Evolutionary conservation across 2,797 vertebrate genomes (phyloP), one percentile per base, ranked within the genome.

Genomic region (Psittacula derbiana): DNA sequence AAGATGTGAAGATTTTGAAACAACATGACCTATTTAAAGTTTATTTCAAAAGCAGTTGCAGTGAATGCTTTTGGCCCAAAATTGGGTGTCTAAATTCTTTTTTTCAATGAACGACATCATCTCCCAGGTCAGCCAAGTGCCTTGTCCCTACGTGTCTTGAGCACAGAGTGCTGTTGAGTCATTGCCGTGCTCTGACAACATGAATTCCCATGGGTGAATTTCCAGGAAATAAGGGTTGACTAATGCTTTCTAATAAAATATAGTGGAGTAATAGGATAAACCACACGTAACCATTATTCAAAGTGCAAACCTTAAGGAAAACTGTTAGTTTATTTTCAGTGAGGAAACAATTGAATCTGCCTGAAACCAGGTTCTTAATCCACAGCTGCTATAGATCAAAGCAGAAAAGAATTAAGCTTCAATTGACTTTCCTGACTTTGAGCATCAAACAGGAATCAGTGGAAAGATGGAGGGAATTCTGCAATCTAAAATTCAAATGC

Each of bases 351-450:
- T 95, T 96, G 93, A 98, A 97, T 89, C 90, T 95, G 70, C 94
- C 96, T 96, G 94, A 97, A 98, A 98, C 97, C 96, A 90, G 88
- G 90, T 95, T 95, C 95, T 88, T 97, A 97, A 97, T 98, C 97
- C 97, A 93, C 86, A 95, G 90, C 89, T 90, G 79, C 95, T 98
- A 97, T 98, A 98, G 98, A 98, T 98, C 98, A 98, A 97, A 97
- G 93, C 44, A 91, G 97, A 93, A 92, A 92, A 95, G 93, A 98
- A 98, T 98, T 98, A 98, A 97, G 98, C 98, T 98, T 98, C 97
- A 97, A 97, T 98, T 98, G 98, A 98, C 98, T 98, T 98, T 96
- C 89, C 95, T 96, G 96, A 96, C 96, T 97, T 95, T 91, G 89
- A 50, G 60, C 91, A 97, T 97, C 89, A 97, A 97, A 94, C 49